Conservation (phyloP, 1,140 invertebrate species). For the Eriosoma lanigerum region DNA sequence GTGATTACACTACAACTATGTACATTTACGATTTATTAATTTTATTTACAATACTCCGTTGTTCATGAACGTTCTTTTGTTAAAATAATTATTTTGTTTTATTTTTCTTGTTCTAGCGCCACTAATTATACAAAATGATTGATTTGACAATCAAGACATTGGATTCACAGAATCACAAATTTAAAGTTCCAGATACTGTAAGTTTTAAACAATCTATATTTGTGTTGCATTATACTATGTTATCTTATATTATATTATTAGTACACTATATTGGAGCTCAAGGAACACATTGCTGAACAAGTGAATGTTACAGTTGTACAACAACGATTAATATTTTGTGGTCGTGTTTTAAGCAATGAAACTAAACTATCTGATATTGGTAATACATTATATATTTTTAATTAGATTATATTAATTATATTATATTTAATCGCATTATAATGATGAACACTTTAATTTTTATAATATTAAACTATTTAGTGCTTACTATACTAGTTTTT, state of each 20-base stretch:
- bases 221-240: neutral
- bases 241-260: conserved; percentile 59
- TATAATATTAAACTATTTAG: no score
- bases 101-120: neutral
- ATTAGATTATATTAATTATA: neutral
- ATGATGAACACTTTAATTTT: no score
- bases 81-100: neutral
- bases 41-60: neutral
- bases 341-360: conserved; percentile 87
- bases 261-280: conserved; percentile 85
- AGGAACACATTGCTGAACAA: conserved; percentile 76
- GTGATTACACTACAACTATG: conserved; percentile 25
- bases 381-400: conserved; percentile 59
- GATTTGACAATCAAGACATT: conserved; percentile 88
- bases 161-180: conserved; percentile 86
- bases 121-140: conserved; percentile 65
- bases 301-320: conserved; percentile 76
- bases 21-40: neutral
- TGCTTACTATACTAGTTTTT: no score
- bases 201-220: conserved; percentile 58
- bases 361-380: conserved; percentile 84
- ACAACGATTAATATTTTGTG: conserved; percentile 90
- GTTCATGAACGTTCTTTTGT: neutral
- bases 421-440: neutral
- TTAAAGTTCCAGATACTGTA: conserved; percentile 84